These are phyloP conservation scores for Hyphantria cunea DNA, from an alignment of 1,140 invertebrate genomes.

Conservation along the genomic window DNA sequence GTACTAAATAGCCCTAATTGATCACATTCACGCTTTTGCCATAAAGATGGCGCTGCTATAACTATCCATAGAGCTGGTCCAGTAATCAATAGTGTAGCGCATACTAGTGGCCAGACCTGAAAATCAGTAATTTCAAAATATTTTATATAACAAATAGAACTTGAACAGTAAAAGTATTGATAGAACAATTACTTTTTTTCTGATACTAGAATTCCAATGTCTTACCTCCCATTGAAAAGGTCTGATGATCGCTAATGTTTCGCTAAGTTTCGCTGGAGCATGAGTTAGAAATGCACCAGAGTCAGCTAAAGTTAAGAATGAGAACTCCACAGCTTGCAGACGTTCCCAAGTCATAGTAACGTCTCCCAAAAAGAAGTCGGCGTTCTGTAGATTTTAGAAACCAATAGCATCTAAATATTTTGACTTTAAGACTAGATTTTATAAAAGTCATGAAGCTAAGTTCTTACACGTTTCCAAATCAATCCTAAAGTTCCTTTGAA, in stretches of 20 bases:
- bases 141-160: too few relatives aligned
- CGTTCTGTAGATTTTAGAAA: constrained; percentile 76
- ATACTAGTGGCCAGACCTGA: constrained; percentile 84
- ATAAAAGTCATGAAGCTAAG: too few relatives aligned
- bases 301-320: constrained; percentile 87
- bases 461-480: constrained; percentile 84
- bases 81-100: constrained; percentile 78
- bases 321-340: constrained; percentile 86
- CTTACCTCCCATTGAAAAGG: constrained; percentile 86
- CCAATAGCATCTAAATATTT: not conserved
- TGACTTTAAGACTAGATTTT: not conserved
- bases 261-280: constrained; percentile 85
- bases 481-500: constrained; percentile 87
- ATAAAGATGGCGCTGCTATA: constrained; percentile 81
- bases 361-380: constrained; percentile 87
- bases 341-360: constrained; percentile 86
- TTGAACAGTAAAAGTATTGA: too few relatives aligned
- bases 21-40: constrained; percentile 64
- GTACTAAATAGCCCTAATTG: constrained; percentile 81
- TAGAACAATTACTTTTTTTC: too few relatives aligned
- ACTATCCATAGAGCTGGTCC: constrained; percentile 83
- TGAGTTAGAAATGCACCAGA: constrained; percentile 88
- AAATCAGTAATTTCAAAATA: constrained; percentile 26
- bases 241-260: constrained; percentile 86
- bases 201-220: too few relatives aligned